Evolutionary conservation across 1,140 invertebrate species (phyloP).

Genomic region (Campoletis sonorensis): DNA sequence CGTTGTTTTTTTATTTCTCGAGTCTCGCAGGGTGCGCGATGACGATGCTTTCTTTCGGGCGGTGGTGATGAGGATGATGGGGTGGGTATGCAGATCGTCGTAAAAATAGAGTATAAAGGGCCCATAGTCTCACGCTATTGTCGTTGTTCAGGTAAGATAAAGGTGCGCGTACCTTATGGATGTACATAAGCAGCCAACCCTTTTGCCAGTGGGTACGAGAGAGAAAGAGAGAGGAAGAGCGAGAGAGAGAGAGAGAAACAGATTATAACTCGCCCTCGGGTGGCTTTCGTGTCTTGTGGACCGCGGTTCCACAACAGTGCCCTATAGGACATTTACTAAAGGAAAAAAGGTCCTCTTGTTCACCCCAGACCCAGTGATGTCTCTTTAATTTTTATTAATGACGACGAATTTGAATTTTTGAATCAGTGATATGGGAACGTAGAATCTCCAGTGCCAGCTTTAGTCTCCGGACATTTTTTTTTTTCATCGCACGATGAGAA

Average conservation of each 20-base stretch:
- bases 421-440: constrained; percentile 76
- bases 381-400: constrained; percentile 79
- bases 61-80: constrained; percentile 51
- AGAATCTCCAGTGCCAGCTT: neutral
- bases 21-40: constrained; percentile 33
- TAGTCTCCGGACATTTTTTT: neutral
- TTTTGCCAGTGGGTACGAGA: neutral
- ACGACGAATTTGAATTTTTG: constrained; percentile 76
- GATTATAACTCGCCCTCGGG: constrained; percentile 31
- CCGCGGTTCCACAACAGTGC: constrained; percentile 26
- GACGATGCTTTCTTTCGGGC: constrained; percentile 40
- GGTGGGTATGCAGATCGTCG: constrained; percentile 71
- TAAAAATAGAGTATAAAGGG: constrained; percentile 72
- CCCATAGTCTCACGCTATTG: constrained; percentile 77
- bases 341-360: constrained; percentile 46
- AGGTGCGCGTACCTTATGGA: constrained; percentile 63
- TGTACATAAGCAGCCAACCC: constrained; percentile 22
- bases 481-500: constrained; percentile 13
- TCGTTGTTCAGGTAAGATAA: constrained; percentile 74
- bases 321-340: neutral
- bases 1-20: constrained; percentile 11
- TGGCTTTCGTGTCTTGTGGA: constrained; percentile 38
- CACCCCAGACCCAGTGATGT: constrained; percentile 70
- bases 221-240: constrained; percentile 29
- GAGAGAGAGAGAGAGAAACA: constrained; percentile 29